Base-by-base conservation (phyloP, 2,888 invertebrate genomes). In the Lacanobia oleracea region DNA sequence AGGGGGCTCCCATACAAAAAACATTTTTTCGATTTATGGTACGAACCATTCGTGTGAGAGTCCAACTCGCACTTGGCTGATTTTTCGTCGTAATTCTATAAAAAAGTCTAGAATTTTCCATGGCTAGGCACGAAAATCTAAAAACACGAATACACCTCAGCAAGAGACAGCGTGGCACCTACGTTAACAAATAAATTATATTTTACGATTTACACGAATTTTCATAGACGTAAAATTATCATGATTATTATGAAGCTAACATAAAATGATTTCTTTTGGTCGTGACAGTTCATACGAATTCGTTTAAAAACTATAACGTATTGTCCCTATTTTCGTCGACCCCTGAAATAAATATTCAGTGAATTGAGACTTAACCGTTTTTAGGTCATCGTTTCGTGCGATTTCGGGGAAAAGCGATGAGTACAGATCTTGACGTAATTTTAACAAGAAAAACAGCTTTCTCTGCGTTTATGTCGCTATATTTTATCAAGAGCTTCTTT, bases 321-420 rank as follows among this genome's bases (percentile, higher is more conserved):
- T 66, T 65, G 79, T 68, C 65, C 59, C 43, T 68, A 66, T 79
- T 80, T 76, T 62, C 21, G 57, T 40, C 12, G 54, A 75, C 67
- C 63, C 10, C 65, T 40, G 61, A 70, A 69, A 78, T 56, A 74
- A 79, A 80, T 72, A 50, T 80, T 80, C 73, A 27, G 48, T 71
- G 81, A 67, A 80, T 53, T 51, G 33, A 40, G 53, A 57, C 64
- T 59, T 63, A 10, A 50, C 18, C 54, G 75, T 73, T 84, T 81
- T 71, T 75, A 60, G 85, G 85, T 86, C 86, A 86, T 43, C 74
- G 74, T n/a, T n/a, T 75, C 57, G 33, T 57, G 62, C 53, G 37
- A 72, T 79, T 74, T 85, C 85, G 57, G 37, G 33, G 85, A 86
- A 85, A 67, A 69, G 14, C 37, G 68, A 51, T 57, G 67, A 66